phyloP scores from a whole-genome alignment of 2,797 vertebrate species.

The Periophthalmus magnuspinnatus region DNA sequence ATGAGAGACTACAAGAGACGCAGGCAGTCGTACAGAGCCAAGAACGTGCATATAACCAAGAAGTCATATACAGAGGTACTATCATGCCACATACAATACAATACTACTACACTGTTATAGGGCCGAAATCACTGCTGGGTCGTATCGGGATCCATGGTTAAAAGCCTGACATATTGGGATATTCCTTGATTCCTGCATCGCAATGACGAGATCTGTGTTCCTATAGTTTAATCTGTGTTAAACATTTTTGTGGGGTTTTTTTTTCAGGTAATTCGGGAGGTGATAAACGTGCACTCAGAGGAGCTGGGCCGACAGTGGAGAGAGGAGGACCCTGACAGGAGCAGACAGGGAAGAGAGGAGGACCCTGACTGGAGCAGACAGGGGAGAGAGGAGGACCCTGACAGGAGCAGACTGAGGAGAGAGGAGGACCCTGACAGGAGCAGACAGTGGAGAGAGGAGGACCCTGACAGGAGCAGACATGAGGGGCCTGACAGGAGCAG shows the following conservation, averaged over 20 bases:
- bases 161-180: too few species aligned
- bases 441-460: constrained; percentile 84
- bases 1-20: constrained; percentile 98
- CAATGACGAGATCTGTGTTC: not conserved
- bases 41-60: constrained; percentile 98
- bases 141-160: too few species aligned
- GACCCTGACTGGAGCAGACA: constrained; percentile 63
- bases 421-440: constrained; percentile 68
- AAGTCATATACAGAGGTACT: constrained; percentile 95
- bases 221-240: not conserved
- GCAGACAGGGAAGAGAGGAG: constrained; percentile 85
- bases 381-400: constrained; percentile 78
- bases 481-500: not conserved
- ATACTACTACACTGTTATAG: too few species aligned
- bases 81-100: not conserved
- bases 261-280: constrained; percentile 91
- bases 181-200: not conserved
- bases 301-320: constrained; percentile 88
- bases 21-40: constrained; percentile 94
- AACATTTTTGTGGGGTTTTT: not conserved
- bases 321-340: constrained; percentile 69
- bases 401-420: constrained; percentile 79
- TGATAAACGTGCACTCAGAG: constrained; percentile 92
- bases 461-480: constrained; percentile 36
- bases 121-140: too few species aligned